phyloP scores from a whole-genome alignment of 2,113 vertebrate species.

The Ciconia stormi region DNA sequence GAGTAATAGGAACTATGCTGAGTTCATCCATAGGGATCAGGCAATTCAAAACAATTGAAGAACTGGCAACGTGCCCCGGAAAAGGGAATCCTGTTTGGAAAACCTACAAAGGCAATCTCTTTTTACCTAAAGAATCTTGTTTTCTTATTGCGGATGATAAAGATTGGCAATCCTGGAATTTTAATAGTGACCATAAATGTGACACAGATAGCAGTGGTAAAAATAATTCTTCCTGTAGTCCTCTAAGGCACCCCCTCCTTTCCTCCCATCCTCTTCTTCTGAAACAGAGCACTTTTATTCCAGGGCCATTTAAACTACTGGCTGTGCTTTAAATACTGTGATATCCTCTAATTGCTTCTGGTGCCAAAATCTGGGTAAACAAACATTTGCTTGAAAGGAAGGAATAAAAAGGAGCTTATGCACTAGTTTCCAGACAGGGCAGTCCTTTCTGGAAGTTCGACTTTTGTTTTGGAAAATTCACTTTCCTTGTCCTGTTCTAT shows the following conservation, averaged over 20 bases:
- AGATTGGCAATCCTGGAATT: not conserved
- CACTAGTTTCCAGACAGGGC: not conserved
- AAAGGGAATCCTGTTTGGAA: not conserved
- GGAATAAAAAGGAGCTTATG: not conserved
- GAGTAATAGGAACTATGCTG: not conserved
- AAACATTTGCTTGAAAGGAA: constrained; percentile 3
- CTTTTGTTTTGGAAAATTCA: not conserved
- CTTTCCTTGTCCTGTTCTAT: not conserved
- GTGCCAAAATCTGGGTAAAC: constrained; percentile 24
- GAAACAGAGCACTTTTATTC: not conserved
- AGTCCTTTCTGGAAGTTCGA: not conserved
- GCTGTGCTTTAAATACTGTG: not conserved
- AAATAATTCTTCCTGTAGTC: not conserved
- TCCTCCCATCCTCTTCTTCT: not conserved
- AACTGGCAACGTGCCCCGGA: not conserved
- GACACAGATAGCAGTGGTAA: not conserved
- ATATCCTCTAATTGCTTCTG: not conserved
- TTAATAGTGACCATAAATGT: not conserved
- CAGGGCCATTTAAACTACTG: not conserved
- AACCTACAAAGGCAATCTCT: not conserved
- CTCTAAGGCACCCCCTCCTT: not conserved
- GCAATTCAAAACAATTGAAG: not conserved
- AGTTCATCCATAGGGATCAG: not conserved
- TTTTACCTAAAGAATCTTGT: not conserved
- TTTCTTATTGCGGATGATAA: not conserved